Conservation (phyloP, 2,888 invertebrate genomes). For the Halictus ligatus region DNA sequence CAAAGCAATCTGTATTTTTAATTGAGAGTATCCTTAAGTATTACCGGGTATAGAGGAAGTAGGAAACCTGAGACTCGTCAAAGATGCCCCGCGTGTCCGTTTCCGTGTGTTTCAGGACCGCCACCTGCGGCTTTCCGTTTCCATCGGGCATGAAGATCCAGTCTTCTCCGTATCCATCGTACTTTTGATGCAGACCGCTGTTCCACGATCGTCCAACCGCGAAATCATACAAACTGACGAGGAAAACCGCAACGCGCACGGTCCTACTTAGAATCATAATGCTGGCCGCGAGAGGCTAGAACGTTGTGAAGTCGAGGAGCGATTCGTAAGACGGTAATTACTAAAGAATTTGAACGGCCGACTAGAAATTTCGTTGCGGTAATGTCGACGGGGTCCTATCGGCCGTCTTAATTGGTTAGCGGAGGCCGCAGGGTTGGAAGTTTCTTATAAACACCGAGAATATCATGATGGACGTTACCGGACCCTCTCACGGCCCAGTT, state of each 20-base stretch:
- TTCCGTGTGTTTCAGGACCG: slow-evolving; percentile 78
- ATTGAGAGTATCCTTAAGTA: background rate
- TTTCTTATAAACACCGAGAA: slow-evolving; percentile 72
- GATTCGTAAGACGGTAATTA: slow-evolving; percentile 4
- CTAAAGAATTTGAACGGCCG: background rate
- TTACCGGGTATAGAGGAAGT: slow-evolving; percentile 80
- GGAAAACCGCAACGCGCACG: background rate
- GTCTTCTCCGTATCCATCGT: slow-evolving; percentile 82
- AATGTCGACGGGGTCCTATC: background rate
- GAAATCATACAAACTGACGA: slow-evolving; percentile 25
- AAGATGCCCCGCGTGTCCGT: slow-evolving; percentile 71
- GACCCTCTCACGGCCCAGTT: slow-evolving; percentile 73
- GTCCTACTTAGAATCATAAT: slow-evolving; percentile 28
- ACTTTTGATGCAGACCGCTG: slow-evolving; percentile 76
- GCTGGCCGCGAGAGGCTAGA: background rate
- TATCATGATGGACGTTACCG: slow-evolving; percentile 62
- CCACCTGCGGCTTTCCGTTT: slow-evolving; percentile 81
- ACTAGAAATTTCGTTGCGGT: background rate
- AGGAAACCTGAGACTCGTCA: slow-evolving; percentile 74
- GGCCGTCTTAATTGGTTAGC: slow-evolving; percentile 18
- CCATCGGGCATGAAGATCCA: slow-evolving; percentile 84
- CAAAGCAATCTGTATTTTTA: background rate
- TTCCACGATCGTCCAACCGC: slow-evolving; percentile 60
- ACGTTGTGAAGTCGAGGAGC: background rate
- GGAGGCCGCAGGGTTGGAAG: background rate